phyloP scores from a whole-genome alignment of 2,888 invertebrate genomes.

The Scaptomyza reducta region DNA sequence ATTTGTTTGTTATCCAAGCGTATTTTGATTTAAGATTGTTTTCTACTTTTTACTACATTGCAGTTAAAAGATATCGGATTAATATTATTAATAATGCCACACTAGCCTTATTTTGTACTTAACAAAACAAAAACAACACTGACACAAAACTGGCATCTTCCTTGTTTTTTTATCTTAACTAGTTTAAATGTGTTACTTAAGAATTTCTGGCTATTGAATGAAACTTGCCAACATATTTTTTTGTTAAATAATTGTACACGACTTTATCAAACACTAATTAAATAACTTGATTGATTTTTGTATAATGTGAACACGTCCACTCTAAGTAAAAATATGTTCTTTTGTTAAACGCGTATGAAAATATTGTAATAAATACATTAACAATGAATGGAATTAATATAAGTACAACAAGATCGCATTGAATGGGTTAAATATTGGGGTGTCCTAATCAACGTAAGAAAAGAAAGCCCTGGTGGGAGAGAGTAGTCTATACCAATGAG shows the following conservation, averaged over 20 bases:
- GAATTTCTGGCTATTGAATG: conserved; percentile 33
- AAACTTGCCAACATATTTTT: conserved; percentile 41
- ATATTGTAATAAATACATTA: conserved; percentile 59
- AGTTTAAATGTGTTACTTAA: conserved; percentile 57
- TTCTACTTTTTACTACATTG: conserved; percentile 24
- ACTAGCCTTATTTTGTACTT: conserved; percentile 72
- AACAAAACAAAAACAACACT: conserved; percentile 37
- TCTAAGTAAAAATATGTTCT: conserved; percentile 61
- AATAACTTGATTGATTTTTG: conserved; percentile 42
- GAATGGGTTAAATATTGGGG: too few relatives aligned
- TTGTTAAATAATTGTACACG: conserved; percentile 71
- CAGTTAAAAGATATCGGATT: conserved; percentile 11
- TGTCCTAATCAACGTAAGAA: too few relatives aligned
- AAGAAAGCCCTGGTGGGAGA: too few relatives aligned
- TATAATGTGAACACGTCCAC: conserved; percentile 57
- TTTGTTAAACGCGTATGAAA: conserved; percentile 61
- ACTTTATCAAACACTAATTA: conserved; percentile 39
- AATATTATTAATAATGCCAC: conserved; percentile 37
- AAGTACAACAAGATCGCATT: too few relatives aligned
- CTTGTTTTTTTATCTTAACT: conserved; percentile 55
- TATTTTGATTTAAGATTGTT: conserved; percentile 27
- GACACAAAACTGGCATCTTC: conserved; percentile 63
- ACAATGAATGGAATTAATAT: conserved; percentile 34
- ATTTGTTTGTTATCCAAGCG: conserved; percentile 34
- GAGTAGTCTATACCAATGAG: too few relatives aligned